A percentile compares a stretch with the other conserved stretches of the same genome.
Conservation (phyloP, 1,140 invertebrate genomes). For the Dreissena polymorpha region DNA sequence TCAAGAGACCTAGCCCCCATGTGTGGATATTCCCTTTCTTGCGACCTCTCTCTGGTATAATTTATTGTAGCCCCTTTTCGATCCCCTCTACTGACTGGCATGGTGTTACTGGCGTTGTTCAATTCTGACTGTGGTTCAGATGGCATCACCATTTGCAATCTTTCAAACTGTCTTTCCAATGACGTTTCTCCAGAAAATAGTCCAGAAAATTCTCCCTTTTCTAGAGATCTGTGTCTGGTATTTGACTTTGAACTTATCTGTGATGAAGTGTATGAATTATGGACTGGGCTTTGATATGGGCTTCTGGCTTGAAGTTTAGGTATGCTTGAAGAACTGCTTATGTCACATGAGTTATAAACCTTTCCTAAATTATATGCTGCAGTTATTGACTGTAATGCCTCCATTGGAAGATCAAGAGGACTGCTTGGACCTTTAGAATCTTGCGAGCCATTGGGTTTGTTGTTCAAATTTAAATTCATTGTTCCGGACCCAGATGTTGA, state of each 20-base stretch:
- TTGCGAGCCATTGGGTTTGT: constrained; percentile 24
- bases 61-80: constrained; percentile 44
- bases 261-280: constrained; percentile 36
- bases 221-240: constrained; percentile 63
- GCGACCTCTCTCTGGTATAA: constrained; percentile 71
- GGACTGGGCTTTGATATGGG: constrained; percentile 59
- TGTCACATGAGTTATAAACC: constrained; percentile 51
- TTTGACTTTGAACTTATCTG: constrained; percentile 61
- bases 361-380: constrained; percentile 59
- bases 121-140: constrained; percentile 33
- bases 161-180: constrained; percentile 71
- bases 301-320: constrained; percentile 61
- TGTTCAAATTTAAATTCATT: constrained; percentile 16
- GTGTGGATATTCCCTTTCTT: constrained; percentile 77
- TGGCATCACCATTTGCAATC: constrained; percentile 63
- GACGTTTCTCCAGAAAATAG: constrained; percentile 68
- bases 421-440: constrained; percentile 52
- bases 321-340: constrained; percentile 48
- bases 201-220: constrained; percentile 66
- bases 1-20: constrained; percentile 78
- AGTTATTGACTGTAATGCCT: constrained; percentile 67
- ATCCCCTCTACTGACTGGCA: constrained; percentile 46
- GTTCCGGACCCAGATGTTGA: constrained; percentile 44
- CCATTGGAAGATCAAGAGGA: constrained; percentile 68
- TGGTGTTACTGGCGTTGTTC: constrained; percentile 56